Base-by-base conservation (phyloP, 2,113 vertebrate genomes). In the Colaptes auratus region DNA sequence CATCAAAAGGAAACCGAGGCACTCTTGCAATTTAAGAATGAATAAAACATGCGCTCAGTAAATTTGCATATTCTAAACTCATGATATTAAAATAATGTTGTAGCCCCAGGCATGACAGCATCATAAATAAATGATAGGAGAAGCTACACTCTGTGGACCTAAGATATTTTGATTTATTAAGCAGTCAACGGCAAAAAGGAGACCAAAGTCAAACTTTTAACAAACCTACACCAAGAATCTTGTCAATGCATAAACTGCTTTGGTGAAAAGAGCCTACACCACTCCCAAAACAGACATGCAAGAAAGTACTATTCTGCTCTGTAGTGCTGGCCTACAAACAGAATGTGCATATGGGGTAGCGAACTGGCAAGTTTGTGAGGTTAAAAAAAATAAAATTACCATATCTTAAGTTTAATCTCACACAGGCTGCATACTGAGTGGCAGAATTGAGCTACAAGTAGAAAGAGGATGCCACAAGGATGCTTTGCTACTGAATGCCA, bases 1-100 rank as follows among this genome's bases (percentile, higher is more conserved):
- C 92, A 93, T 97, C 94, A 96, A 97, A 97, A 96, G 92, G 73
- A 91, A 89, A 39, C 35, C 73, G 3, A 27, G 69, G 44, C 8
- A 1, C 50, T 85, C 90, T 77, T 93, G 75, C 71, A 92, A 80
- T 78, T 93, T 75, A 80, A 39, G 19, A 46, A 91, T 94, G 88
- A 96, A 95, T 97, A 93, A 96, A 95, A 84, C 82, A 94, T 91
- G 88, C 15, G 42, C 78, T 28, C 21, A 39, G 53, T 65, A 86
- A 91, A 91, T 95, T 82, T 72, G 25, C 72, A 44, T 87, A 82
- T 89, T 95, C 89, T 87, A 59, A 92, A 79, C 44, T 74, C 69
- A 72, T 84, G 94, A 59, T 93, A 67, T 92, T 80, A 71, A 53
- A 70, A 78, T 81, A 89, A 92, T 25, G 53, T 36, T 46, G 65